Percentiles rank a stretch among this genome's conserved stretches.
Conservation (phyloP, 1,140 invertebrate species). For the Cataglyphis hispanica region DNA sequence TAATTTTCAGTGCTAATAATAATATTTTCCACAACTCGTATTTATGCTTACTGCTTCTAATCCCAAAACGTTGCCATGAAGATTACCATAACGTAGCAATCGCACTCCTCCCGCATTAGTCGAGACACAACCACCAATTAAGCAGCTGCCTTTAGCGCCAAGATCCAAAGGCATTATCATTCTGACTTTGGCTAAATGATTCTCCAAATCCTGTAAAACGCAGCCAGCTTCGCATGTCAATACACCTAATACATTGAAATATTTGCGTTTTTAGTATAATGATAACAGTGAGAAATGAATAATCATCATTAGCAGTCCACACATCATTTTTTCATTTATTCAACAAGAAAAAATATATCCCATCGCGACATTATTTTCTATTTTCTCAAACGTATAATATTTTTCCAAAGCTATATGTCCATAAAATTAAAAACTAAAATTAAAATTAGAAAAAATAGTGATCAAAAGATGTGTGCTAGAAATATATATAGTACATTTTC, state of each 20-base stretch:
- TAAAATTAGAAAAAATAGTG: no score
- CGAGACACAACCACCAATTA: slow-evolving; percentile 98
- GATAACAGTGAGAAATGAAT: slow-evolving; percentile 58
- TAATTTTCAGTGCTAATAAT: not conserved
- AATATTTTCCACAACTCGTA: slow-evolving; percentile 1
- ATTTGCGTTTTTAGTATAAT: slow-evolving; percentile 24
- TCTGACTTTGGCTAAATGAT: slow-evolving; percentile 90
- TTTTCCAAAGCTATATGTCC: not conserved
- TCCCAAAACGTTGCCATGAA: slow-evolving; percentile 97
- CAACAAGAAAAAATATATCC: not conserved
- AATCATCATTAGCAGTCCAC: not conserved
- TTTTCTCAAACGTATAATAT: not conserved
- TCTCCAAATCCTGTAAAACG: slow-evolving; percentile 95
- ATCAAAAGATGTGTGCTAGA: no score
- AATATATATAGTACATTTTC: no score
- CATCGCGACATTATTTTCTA: not conserved
- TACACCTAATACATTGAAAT: slow-evolving; percentile 88
- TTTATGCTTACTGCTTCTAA: slow-evolving; percentile 93
- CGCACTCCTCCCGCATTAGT: slow-evolving; percentile 99
- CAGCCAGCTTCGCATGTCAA: slow-evolving; percentile 97
- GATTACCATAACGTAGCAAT: slow-evolving; percentile 96
- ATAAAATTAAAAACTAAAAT: not conserved
- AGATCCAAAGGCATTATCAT: slow-evolving; percentile 98
- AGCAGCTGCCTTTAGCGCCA: slow-evolving; percentile 98
- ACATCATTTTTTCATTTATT: not conserved